These are phyloP conservation scores for Agrotis exclamationis DNA, from an alignment of 2,888 invertebrate genomes.

Conservation along the genomic window DNA sequence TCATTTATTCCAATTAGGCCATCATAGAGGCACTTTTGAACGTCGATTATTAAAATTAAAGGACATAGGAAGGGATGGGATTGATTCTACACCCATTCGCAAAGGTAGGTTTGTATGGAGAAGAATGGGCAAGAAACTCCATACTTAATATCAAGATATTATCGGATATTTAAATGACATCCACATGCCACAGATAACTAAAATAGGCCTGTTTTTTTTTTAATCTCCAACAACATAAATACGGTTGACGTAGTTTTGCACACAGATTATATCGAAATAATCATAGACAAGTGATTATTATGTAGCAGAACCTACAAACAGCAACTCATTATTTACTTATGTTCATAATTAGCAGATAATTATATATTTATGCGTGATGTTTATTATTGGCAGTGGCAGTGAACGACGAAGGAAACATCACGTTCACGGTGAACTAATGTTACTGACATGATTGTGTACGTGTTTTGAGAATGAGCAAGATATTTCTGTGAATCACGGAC, in stretches of 20 bases:
- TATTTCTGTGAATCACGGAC: conserved; percentile 18
- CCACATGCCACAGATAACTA: not conserved
- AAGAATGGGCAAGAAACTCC: too few species aligned
- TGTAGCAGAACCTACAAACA: not conserved
- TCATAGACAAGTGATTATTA: conserved; percentile 1
- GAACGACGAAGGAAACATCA: conserved; percentile 36
- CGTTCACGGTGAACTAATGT: conserved; percentile 35
- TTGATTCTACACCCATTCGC: too few species aligned
- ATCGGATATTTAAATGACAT: not conserved
- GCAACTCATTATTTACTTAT: conserved; percentile 22
- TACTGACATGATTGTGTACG: conserved; percentile 7
- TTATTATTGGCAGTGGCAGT: conserved; percentile 42
- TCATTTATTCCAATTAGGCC: too few species aligned
- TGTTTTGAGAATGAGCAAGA: conserved; percentile 23
- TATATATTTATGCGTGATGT: conserved; percentile 49
- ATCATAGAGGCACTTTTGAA: too few species aligned
- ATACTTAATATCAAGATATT: not conserved
- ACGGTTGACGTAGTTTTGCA: not conserved
- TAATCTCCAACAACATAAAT: not conserved
- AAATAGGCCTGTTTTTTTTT: not conserved
- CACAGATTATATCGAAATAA: not conserved
- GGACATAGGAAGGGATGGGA: too few species aligned
- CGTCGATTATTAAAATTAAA: too few species aligned
- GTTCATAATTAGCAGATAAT: conserved; percentile 48
- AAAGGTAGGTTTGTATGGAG: too few species aligned